Evolutionary conservation across 2,113 vertebrate genomes (phyloP).

Genomic region (Limnothrissa miodon): DNA sequence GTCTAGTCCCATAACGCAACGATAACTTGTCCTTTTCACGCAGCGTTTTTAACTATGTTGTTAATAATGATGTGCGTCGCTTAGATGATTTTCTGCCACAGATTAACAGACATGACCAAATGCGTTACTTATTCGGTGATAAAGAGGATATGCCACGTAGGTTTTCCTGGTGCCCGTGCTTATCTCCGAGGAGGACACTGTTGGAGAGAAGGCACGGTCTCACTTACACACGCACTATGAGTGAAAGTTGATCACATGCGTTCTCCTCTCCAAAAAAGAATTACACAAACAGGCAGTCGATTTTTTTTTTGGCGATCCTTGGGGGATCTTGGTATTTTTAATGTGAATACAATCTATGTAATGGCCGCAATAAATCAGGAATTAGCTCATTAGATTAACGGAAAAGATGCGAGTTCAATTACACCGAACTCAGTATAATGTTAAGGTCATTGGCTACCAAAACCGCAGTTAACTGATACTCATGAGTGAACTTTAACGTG

Average conservation of each 20-base stretch:
- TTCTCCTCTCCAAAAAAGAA: background rate
- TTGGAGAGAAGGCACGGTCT: background rate
- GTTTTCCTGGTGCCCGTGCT: background rate
- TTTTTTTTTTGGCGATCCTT: no score
- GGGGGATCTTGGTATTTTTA: background rate
- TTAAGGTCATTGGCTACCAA: background rate
- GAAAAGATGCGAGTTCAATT: background rate
- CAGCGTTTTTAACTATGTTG: background rate
- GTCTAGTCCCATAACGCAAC: background rate
- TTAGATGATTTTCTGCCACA: background rate
- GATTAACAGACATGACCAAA: background rate
- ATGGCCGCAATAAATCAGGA: background rate
- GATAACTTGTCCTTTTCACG: background rate
- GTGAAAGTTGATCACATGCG: conserved; percentile 5
- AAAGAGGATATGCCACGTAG: background rate
- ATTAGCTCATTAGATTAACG: background rate
- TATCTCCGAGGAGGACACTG: background rate
- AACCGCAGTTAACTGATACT: background rate
- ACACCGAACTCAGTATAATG: background rate
- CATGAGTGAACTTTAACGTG: background rate
- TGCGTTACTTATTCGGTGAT: background rate
- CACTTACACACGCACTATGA: background rate
- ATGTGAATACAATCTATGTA: background rate
- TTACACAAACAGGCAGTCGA: background rate
- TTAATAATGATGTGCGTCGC: background rate